phyloP scores from a whole-genome alignment of 2,797 vertebrate genomes.

The Taenioides sp. region DNA sequence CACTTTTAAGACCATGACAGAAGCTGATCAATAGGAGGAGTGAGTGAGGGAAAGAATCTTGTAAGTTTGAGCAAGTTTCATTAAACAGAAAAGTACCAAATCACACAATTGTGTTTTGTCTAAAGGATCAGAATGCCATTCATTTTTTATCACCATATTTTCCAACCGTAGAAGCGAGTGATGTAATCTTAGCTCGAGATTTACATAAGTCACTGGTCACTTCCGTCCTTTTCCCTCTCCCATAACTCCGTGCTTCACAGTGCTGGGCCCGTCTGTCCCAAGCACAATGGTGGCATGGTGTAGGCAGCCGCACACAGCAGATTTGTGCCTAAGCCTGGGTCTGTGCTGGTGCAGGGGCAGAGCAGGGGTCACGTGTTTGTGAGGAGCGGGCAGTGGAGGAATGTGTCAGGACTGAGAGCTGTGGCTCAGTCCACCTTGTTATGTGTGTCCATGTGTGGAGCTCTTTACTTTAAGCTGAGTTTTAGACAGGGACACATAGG shows the following conservation, averaged over 20 bases:
- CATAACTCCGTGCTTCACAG: conserved; percentile 24
- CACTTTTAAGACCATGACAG: too few species aligned
- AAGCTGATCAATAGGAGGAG: too few species aligned
- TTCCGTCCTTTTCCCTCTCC: conserved; percentile 21
- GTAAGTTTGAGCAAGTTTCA: too few species aligned
- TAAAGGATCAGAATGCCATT: too few species aligned
- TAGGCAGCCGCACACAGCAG: conserved; percentile 45
- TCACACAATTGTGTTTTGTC: too few species aligned
- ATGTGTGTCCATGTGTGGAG: conserved; percentile 42
- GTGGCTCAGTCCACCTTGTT: conserved; percentile 58
- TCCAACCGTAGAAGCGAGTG: conserved; percentile 12
- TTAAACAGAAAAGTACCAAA: too few species aligned
- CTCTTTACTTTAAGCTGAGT: not conserved
- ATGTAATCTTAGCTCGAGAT: conserved; percentile 48
- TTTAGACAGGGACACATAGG: conserved; percentile 26
- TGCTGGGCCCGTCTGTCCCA: conserved; percentile 40
- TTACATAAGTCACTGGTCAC: conserved; percentile 44
- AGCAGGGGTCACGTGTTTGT: conserved; percentile 57
- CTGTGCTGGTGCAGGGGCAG: conserved; percentile 43
- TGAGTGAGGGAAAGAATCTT: too few species aligned
- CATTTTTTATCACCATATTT: too few species aligned
- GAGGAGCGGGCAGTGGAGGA: conserved; percentile 35
- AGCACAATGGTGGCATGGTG: conserved; percentile 70
- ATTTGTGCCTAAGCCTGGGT: conserved; percentile 42
- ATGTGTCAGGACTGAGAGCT: conserved; percentile 40